Evolutionary conservation across 92 coral and sea anemone genomes (phyloP).

Genomic region (Chrysogorgia sp.): DNA sequence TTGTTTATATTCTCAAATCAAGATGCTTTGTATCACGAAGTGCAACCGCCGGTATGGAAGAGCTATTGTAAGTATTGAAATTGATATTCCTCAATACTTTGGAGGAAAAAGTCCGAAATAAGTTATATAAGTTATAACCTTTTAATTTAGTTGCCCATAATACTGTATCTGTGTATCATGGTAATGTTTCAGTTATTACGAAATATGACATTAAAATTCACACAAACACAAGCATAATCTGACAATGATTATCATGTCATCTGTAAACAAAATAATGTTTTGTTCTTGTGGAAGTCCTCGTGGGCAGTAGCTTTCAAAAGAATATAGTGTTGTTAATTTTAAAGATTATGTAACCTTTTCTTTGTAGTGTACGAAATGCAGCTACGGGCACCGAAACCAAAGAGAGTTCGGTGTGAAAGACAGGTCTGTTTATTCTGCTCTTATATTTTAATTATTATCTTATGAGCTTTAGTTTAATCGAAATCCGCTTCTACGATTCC

Average conservation of each 20-base stretch:
- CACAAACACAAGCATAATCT: too few relatives aligned
- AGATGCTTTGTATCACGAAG: slow-evolving; percentile 41
- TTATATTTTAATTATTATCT: too few relatives aligned
- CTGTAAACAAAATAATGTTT: too few relatives aligned
- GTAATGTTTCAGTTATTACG: background rate
- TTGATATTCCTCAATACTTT: too few relatives aligned
- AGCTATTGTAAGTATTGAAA: slow-evolving; percentile 36
- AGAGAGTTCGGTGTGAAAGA: slow-evolving; percentile 71
- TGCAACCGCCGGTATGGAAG: slow-evolving; percentile 47
- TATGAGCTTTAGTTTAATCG: too few relatives aligned
- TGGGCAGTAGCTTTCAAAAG: background rate
- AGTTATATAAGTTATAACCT: too few relatives aligned
- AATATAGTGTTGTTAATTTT: background rate
- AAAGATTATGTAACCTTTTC: background rate
- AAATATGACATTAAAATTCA: background rate
- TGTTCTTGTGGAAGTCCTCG: too few relatives aligned
- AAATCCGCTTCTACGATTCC: too few relatives aligned
- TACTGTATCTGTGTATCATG: too few relatives aligned
- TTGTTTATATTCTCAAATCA: background rate
- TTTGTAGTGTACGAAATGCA: slow-evolving; percentile 83
- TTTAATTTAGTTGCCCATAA: too few relatives aligned
- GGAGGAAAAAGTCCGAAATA: too few relatives aligned
- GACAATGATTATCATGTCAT: too few relatives aligned
- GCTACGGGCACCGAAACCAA: slow-evolving; percentile 90
- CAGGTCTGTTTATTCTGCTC: slow-evolving; percentile 59